A percentile compares a stretch with the other conserved stretches of the same genome.
Conservation (phyloP, 2,888 invertebrate species). For the Eueremaeus valkanovi region DNA sequence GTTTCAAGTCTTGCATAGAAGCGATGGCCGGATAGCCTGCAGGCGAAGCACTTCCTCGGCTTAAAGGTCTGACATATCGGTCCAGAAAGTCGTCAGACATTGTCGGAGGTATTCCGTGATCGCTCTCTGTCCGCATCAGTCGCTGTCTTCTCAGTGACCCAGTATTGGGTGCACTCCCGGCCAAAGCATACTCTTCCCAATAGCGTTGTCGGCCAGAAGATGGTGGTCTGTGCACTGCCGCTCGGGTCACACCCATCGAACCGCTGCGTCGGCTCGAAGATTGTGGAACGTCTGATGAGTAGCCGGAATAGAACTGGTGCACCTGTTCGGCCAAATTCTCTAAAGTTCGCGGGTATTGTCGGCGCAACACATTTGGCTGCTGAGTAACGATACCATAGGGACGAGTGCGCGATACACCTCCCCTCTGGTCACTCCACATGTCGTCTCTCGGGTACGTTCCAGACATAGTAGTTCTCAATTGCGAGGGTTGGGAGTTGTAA, state of each 20-base stretch:
- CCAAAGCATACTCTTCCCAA: constrained; percentile 48
- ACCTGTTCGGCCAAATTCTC: constrained; percentile 90
- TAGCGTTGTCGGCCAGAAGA: constrained; percentile 48
- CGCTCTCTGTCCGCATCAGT: constrained; percentile 81
- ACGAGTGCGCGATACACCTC: constrained; percentile 73
- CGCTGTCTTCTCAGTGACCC: constrained; percentile 47
- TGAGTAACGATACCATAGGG: constrained; percentile 69
- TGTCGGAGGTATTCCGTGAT: constrained; percentile 62
- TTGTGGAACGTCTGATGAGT: constrained; percentile 27
- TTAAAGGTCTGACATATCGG: constrained; percentile 24
- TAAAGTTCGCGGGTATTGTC: constrained; percentile 81
- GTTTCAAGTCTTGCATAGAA: constrained; percentile 54
- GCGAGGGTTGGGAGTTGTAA: constrained; percentile 47
- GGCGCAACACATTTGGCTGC: constrained; percentile 71
- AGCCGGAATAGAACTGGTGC: constrained; percentile 68
- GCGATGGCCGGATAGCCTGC: constrained; percentile 44
- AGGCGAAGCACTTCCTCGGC: constrained; percentile 43
- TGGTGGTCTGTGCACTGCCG: constrained; percentile 36
- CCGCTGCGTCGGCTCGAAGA: constrained; percentile 36
- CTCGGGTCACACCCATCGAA: background rate
- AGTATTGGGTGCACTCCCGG: constrained; percentile 45
- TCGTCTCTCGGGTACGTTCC: constrained; percentile 46
- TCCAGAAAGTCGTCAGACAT: constrained; percentile 28
- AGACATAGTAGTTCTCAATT: constrained; percentile 2
- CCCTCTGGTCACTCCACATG: constrained; percentile 50